Percentiles rank a stretch among this genome's conserved stretches.
phyloP scores from a whole-genome alignment of 1,140 invertebrate species.

The Cyrtorhinus lividipennis region DNA sequence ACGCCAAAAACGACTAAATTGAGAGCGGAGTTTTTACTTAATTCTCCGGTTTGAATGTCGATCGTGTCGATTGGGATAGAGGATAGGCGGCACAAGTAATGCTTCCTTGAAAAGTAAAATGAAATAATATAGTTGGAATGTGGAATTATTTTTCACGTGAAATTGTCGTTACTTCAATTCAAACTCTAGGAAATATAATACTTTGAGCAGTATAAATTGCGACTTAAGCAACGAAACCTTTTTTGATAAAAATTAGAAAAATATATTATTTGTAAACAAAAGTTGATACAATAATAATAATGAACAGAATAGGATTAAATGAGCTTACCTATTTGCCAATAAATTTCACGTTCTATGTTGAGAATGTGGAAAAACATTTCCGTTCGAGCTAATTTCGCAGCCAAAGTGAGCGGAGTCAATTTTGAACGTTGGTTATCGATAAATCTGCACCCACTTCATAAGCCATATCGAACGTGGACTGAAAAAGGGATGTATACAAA shows the following conservation, averaged over 20 bases:
- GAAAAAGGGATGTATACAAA: no score
- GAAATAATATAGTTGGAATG: no score
- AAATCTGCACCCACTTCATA: constrained; percentile 81
- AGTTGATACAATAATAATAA: no score
- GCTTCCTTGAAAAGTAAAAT: constrained; percentile 56
- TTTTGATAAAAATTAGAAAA: no score
- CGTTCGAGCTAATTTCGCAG: constrained; percentile 81
- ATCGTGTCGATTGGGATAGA: constrained; percentile 93
- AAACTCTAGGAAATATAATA: no score
- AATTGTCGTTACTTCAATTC: no score
- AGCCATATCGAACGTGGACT: constrained; percentile 88
- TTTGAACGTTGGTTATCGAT: constrained; percentile 68
- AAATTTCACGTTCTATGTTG: constrained; percentile 86
- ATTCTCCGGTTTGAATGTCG: constrained; percentile 72
- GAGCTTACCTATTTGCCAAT: constrained; percentile 86
- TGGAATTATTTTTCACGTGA: no score
- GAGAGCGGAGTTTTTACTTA: constrained; percentile 84
- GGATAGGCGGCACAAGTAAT: constrained; percentile 96
- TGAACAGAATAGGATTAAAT: no score
- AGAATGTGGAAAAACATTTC: constrained; percentile 94
- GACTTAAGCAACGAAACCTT: no score
- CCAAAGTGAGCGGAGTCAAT: constrained; percentile 85
- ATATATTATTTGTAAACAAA: no score
- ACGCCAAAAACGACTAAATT: constrained; percentile 98
- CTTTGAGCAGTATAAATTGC: no score